Conservation (phyloP, 2,888 invertebrate species). For the Agriotes lineatus region DNA sequence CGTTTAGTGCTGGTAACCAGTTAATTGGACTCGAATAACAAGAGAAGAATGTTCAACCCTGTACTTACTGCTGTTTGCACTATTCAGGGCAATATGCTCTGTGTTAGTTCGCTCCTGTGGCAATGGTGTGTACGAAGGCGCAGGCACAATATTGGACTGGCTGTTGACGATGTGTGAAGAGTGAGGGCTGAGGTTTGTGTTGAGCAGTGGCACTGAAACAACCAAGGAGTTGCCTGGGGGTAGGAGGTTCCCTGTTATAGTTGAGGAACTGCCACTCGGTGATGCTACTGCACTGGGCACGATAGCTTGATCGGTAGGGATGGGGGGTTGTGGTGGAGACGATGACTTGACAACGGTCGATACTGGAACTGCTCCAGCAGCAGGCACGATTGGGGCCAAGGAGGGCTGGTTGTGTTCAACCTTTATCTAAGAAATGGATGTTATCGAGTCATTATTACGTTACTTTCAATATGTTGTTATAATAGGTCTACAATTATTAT, state of each 20-base stretch:
- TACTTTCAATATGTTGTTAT: no score
- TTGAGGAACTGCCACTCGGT: constrained; percentile 43
- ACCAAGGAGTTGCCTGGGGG: constrained; percentile 64
- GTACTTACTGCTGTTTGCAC: constrained; percentile 15
- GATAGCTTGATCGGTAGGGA: constrained; percentile 37
- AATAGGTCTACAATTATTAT: no score
- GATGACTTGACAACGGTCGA: constrained; percentile 37
- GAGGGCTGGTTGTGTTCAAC: constrained; percentile 20
- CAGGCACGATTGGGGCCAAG: constrained; percentile 15
- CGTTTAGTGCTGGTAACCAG: not conserved
- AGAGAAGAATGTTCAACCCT: no score
- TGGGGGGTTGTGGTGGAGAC: constrained; percentile 31
- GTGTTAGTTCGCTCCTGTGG: constrained; percentile 39
- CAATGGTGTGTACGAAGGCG: constrained; percentile 38
- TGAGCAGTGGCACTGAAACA: constrained; percentile 74
- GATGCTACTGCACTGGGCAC: constrained; percentile 45
- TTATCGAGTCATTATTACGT: no score
- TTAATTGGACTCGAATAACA: no score
- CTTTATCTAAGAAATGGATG: constrained; percentile 33
- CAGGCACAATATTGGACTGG: constrained; percentile 53
- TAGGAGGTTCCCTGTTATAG: constrained; percentile 45
- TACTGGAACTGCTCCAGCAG: constrained; percentile 14
- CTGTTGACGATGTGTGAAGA: constrained; percentile 59
- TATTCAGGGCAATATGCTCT: constrained; percentile 3
- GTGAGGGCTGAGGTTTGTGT: constrained; percentile 64